phyloP scores from a whole-genome alignment of 2,113 vertebrate genomes.

The Circaetus gallicus region DNA sequence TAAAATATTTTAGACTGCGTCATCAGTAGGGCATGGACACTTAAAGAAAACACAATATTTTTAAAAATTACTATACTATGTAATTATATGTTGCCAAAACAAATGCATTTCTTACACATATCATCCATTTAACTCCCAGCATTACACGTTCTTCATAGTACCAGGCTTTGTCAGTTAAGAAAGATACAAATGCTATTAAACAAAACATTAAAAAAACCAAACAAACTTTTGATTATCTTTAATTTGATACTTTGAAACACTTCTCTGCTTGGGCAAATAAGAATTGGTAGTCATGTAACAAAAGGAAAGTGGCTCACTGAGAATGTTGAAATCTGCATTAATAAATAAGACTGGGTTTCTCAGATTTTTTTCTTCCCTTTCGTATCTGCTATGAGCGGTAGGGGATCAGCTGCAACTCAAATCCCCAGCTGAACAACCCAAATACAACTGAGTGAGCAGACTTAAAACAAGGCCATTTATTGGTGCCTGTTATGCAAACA shows the following conservation, averaged over 20 bases:
- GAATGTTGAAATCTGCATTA: constrained; percentile 79
- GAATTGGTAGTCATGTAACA: constrained; percentile 68
- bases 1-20: not conserved
- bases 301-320: constrained; percentile 71
- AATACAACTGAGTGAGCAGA: constrained; percentile 83
- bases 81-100: constrained; percentile 8
- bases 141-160: not conserved
- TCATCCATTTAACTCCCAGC: not conserved
- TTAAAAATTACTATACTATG: not conserved
- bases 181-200: constrained; percentile 8
- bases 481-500: constrained; percentile 85
- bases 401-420: constrained; percentile 84
- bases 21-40: not conserved
- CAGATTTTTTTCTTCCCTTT: constrained; percentile 63
- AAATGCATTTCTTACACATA: not conserved
- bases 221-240: constrained; percentile 49
- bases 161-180: not conserved
- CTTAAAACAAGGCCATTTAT: constrained; percentile 84
- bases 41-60: not conserved
- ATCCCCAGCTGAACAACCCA: constrained; percentile 85
- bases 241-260: constrained; percentile 61
- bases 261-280: constrained; percentile 65
- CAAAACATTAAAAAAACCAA: not conserved
- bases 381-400: constrained; percentile 76
- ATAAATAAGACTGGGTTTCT: constrained; percentile 73